Percentiles rank a stretch among this genome's conserved stretches.
phyloP scores from a whole-genome alignment of 53 echinoderm and acorn worm species.

The Stichopus horrens region DNA sequence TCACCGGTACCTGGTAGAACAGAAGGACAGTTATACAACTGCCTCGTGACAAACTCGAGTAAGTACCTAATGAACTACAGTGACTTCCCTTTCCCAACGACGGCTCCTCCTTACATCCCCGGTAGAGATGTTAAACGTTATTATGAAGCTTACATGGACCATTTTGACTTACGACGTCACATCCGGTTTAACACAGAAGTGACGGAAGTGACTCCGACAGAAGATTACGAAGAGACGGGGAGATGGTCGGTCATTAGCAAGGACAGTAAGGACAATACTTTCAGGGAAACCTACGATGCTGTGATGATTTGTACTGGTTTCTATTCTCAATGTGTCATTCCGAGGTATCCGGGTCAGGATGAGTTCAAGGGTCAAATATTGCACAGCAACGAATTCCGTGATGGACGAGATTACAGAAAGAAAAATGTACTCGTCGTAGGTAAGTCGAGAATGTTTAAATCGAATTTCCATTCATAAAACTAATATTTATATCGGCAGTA shows the following conservation, averaged over 20 bases:
- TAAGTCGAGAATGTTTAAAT: slow-evolving; percentile 22
- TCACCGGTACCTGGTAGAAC: slow-evolving; percentile 3
- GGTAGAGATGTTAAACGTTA: slow-evolving; percentile 61
- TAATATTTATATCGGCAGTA: too few species aligned
- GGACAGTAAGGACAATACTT: neutral
- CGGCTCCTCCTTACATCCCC: slow-evolving; percentile 81
- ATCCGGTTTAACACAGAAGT: slow-evolving; percentile 46
- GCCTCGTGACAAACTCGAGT: slow-evolving; percentile 59
- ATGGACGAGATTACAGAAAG: slow-evolving; percentile 18
- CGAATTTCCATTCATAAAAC: too few species aligned
- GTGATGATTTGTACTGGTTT: slow-evolving; percentile 53
- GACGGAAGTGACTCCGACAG: neutral
- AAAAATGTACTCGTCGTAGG: slow-evolving; percentile 52
- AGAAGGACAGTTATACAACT: slow-evolving; percentile 27
- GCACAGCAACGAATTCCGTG: slow-evolving; percentile 20
- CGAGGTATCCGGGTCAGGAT: slow-evolving; percentile 46
- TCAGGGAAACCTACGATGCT: slow-evolving; percentile 36
- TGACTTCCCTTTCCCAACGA: slow-evolving; percentile 77
- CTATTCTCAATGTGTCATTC: slow-evolving; percentile 24
- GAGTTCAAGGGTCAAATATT: slow-evolving; percentile 42
- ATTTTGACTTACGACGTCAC: slow-evolving; percentile 27
- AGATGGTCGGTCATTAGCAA: neutral
- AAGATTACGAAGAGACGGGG: slow-evolving; percentile 39
- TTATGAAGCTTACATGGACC: slow-evolving; percentile 43
- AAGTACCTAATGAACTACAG: slow-evolving; percentile 65